phyloP scores from a whole-genome alignment of 2,113 vertebrate genomes.

The Setophaga coronata region DNA sequence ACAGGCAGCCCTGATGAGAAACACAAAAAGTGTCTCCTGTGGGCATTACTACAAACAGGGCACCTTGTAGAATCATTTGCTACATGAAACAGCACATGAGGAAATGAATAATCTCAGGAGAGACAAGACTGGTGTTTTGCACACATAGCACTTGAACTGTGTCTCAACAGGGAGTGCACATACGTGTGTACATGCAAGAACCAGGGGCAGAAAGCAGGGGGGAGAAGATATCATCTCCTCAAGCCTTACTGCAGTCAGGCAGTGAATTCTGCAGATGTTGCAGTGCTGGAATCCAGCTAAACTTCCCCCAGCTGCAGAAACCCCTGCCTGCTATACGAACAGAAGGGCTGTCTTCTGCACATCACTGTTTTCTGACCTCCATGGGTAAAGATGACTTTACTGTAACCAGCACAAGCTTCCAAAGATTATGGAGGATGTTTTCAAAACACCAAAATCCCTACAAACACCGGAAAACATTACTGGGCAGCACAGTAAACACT shows the following conservation, averaged over 20 bases:
- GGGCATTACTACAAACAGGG: not conserved
- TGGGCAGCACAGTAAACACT: not conserved
- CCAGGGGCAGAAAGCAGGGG: not conserved
- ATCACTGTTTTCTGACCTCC: not conserved
- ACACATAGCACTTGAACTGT: not conserved
- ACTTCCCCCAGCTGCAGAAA: not conserved
- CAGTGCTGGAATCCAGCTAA: not conserved
- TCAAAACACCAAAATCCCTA: not conserved
- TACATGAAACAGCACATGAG: not conserved
- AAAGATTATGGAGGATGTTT: not conserved
- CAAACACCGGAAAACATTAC: not conserved
- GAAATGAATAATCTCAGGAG: not conserved
- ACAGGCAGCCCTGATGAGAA: not conserved
- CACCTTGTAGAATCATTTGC: not conserved
- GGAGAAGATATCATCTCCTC: not conserved
- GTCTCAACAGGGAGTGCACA: not conserved
- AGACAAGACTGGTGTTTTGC: not conserved
- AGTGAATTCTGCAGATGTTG: not conserved
- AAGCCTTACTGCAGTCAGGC: not conserved
- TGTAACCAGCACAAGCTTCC: not conserved
- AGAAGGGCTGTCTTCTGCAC: not conserved
- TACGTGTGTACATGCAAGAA: accelerated
- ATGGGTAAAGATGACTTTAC: not conserved
- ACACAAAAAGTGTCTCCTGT: not conserved
- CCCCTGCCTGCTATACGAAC: not conserved